Percentiles rank a stretch among this genome's conserved stretches.
These are phyloP conservation scores for Artibeus lituratus DNA, from an alignment of 2,797 vertebrate genomes.

Conservation along the genomic window DNA sequence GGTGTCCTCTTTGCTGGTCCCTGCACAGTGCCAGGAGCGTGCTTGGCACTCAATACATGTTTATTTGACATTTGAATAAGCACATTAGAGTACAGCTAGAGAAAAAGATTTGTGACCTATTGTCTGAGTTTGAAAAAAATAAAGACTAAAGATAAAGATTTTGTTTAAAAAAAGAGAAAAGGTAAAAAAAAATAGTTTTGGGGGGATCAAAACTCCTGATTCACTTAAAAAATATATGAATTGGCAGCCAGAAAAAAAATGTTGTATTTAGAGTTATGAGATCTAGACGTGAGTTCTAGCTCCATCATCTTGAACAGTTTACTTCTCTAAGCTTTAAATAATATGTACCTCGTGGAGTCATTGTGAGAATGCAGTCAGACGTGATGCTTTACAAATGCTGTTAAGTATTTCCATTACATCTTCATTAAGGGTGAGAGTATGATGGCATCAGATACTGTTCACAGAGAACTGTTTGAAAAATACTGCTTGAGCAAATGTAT, in stretches of 20 bases:
- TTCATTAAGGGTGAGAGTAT: slow-evolving; percentile 32
- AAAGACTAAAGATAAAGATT: neutral
- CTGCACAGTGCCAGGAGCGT: neutral
- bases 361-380: neutral
- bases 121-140: slow-evolving; percentile 15
- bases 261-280: slow-evolving; percentile 19
- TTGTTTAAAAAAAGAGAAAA: neutral
- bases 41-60: neutral
- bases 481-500: neutral
- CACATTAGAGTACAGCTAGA: neutral
- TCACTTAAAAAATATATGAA: neutral
- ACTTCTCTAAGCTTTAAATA: neutral
- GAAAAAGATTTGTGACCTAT: slow-evolving; percentile 22
- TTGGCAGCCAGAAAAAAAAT: neutral
- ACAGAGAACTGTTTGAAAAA: slow-evolving; percentile 47
- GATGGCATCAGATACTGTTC: neutral
- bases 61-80: slow-evolving; percentile 1
- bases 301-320: neutral
- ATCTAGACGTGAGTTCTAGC: neutral
- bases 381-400: neutral
- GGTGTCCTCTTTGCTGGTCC: neutral
- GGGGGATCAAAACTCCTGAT: neutral
- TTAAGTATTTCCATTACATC: slow-evolving; percentile 40
- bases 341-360: neutral
- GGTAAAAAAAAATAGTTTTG: neutral